A percentile compares a stretch with the other conserved stretches of the same genome.
Evolutionary conservation across 1,140 invertebrate species (phyloP).

Genomic region (Cyclargus thomasi): DNA sequence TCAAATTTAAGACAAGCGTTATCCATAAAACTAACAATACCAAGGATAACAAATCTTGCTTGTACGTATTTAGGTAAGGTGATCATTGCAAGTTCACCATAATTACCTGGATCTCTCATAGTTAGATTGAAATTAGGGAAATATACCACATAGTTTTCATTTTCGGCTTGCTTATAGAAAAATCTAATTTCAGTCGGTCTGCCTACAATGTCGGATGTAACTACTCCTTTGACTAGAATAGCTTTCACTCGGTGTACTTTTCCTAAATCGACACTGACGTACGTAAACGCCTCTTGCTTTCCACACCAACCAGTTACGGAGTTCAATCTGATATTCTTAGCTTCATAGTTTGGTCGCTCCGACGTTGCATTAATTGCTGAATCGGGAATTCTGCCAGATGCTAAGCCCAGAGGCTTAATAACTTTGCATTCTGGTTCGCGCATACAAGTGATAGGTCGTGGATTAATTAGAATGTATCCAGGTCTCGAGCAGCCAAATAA

Average conservation of each 20-base stretch:
- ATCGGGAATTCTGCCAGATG: conserved; percentile 94
- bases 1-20: conserved; percentile 98
- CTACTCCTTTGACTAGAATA: conserved; percentile 94
- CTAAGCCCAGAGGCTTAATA: conserved; percentile 91
- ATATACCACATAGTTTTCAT: conserved; percentile 96
- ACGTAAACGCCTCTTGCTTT: conserved; percentile 95
- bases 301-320: conserved; percentile 97
- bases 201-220: conserved; percentile 95
- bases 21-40: conserved; percentile 96
- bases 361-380: conserved; percentile 97
- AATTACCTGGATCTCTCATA: conserved; percentile 93
- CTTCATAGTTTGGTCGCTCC: conserved; percentile 93
- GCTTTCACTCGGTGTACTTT: conserved; percentile 93
- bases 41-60: conserved; percentile 94
- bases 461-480: conserved; percentile 95
- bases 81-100: conserved; percentile 92
- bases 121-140: conserved; percentile 97
- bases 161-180: conserved; percentile 96
- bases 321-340: conserved; percentile 91
- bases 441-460: conserved; percentile 91
- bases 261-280: conserved; percentile 95
- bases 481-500: conserved; percentile 91
- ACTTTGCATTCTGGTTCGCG: conserved; percentile 95
- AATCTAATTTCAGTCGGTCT: conserved; percentile 96
- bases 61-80: conserved; percentile 94